These are phyloP conservation scores for Helogale parvula DNA, from an alignment of 2,113 vertebrate genomes.

Conservation along the genomic window DNA sequence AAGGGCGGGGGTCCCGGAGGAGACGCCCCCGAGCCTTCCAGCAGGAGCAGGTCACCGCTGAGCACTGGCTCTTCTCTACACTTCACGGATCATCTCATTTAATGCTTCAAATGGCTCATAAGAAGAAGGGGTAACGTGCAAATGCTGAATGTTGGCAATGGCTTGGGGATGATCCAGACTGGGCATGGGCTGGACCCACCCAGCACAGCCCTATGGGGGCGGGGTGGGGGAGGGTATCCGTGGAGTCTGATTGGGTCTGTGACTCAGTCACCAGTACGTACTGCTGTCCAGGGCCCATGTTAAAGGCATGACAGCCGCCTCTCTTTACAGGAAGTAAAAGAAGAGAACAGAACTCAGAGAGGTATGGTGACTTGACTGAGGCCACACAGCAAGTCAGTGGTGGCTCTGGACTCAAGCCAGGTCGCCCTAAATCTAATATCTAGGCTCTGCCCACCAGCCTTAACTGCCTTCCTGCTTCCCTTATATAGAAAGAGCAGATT, in stretches of 20 bases:
- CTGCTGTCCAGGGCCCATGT: neutral
- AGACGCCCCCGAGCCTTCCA: neutral
- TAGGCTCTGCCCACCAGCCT: neutral
- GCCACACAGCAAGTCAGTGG: neutral
- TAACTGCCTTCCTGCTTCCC: too few relatives aligned
- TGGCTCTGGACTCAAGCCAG: neutral
- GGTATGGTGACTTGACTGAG: neutral
- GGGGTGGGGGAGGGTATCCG: too few relatives aligned
- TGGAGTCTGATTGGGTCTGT: fast-evolving
- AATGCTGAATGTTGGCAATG: too few relatives aligned
- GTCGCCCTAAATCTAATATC: too few relatives aligned
- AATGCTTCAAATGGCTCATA: neutral
- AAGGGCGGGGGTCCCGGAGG: neutral
- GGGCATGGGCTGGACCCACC: neutral
- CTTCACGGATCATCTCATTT: fast-evolving
- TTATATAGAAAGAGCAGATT: neutral
- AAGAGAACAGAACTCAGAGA: neutral
- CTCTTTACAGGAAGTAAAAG: neutral
- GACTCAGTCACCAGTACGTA: neutral
- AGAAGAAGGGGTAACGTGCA: neutral
- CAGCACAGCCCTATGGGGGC: neutral
- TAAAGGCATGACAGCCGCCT: neutral
- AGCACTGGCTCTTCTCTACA: neutral
- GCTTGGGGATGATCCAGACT: fast-evolving
- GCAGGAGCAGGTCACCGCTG: neutral